Evolutionary conservation across 2,113 vertebrate species (phyloP).

Genomic region (Apteryx mantelli): DNA sequence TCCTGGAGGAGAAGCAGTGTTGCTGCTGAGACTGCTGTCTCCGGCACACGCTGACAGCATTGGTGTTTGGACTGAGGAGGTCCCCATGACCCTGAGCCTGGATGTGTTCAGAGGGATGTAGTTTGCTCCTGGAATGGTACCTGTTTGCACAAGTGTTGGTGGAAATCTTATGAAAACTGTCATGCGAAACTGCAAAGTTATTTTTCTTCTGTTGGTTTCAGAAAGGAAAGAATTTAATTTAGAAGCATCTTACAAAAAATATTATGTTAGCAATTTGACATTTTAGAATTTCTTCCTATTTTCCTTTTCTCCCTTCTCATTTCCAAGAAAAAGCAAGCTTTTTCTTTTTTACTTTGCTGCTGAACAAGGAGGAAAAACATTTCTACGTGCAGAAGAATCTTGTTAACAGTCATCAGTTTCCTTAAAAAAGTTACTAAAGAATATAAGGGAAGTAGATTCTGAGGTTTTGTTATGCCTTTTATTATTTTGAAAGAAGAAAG

Average conservation of each 20-base stretch:
- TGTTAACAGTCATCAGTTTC: background rate
- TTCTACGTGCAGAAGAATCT: background rate
- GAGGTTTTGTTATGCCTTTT: background rate
- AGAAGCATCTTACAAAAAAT: background rate
- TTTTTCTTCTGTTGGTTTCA: background rate
- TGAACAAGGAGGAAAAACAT: background rate
- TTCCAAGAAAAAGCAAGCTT: background rate
- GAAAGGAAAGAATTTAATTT: background rate
- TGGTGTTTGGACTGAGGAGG: background rate
- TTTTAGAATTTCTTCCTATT: background rate
- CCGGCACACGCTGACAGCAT: accelerated
- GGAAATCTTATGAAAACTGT: background rate
- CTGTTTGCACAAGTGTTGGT: background rate
- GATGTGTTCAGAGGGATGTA: background rate
- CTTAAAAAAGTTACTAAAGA: background rate
- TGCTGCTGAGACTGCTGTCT: background rate
- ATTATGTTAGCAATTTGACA: accelerated
- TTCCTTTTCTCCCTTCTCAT: background rate
- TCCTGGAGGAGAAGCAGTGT: background rate
- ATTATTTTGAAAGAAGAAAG: background rate
- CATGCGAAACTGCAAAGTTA: background rate
- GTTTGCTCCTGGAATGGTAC: background rate
- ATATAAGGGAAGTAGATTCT: background rate
- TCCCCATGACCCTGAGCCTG: background rate
- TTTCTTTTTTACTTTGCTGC: too few species aligned